Percentiles rank a stretch among this genome's conserved stretches.
These are phyloP conservation scores for Aspiorhynchus laticeps DNA, from an alignment of 2,113 vertebrate genomes.

Conservation along the genomic window DNA sequence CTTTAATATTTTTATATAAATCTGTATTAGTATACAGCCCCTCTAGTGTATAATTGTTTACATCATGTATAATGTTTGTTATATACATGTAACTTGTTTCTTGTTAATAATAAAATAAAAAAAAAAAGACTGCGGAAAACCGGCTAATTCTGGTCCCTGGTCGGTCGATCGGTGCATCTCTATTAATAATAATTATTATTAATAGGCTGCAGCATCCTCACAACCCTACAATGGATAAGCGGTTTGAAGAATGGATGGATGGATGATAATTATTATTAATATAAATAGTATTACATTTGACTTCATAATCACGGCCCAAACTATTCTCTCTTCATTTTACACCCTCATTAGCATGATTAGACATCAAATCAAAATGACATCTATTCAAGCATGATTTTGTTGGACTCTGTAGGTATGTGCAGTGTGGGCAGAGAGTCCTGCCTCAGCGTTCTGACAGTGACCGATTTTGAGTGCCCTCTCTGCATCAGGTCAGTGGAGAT, in stretches of 20 bases:
- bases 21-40: too few relatives aligned
- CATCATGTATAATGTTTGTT: too few relatives aligned
- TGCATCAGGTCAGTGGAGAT: constrained; percentile 82
- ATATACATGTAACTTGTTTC: too few relatives aligned
- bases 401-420: constrained; percentile 55
- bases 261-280: background rate
- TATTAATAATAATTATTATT: background rate
- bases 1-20: too few relatives aligned
- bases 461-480: constrained; percentile 89
- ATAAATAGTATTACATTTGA: background rate
- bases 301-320: background rate
- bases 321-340: background rate
- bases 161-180: too few relatives aligned
- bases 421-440: constrained; percentile 52
- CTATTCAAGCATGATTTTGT: background rate
- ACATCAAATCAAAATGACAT: background rate
- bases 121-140: too few relatives aligned
- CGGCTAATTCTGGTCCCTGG: too few relatives aligned
- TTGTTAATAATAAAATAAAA: too few relatives aligned
- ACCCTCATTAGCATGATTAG: background rate
- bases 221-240: background rate
- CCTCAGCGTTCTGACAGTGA: constrained; percentile 73
- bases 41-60: too few relatives aligned
- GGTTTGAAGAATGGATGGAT: background rate
- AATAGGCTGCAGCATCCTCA: background rate